A percentile compares a stretch with the other conserved stretches of the same genome.
Conservation (phyloP, 2,113 vertebrate species). For the Condylura cristata region DNA sequence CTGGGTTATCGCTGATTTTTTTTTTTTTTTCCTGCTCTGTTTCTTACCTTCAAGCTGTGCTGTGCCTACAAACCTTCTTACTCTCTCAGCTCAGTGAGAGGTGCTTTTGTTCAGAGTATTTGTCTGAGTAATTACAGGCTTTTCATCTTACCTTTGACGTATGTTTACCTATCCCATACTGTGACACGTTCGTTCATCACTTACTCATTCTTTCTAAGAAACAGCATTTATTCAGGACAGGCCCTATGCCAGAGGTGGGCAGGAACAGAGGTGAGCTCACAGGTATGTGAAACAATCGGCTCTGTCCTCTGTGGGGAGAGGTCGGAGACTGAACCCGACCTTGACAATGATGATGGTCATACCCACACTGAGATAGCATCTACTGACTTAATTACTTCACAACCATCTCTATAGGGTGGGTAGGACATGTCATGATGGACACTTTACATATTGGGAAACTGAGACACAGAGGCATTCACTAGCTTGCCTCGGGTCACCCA, state of each 20-base stretch:
- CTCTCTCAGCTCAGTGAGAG: background rate
- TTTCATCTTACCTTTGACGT: slow-evolving; percentile 14
- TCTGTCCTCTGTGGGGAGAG: background rate
- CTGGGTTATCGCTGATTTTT: too few relatives aligned
- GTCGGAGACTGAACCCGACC: background rate
- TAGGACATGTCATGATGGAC: background rate
- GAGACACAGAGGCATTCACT: background rate
- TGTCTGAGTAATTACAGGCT: slow-evolving; percentile 8
- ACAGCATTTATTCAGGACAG: background rate
- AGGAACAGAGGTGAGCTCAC: background rate
- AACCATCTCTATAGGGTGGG: background rate
- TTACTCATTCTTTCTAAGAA: slow-evolving; percentile 16
- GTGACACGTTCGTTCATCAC: background rate
- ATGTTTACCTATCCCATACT: background rate
- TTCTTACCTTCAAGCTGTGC: background rate
- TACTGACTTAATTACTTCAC: too few relatives aligned
- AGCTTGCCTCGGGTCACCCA: background rate
- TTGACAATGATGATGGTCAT: background rate
- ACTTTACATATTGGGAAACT: background rate
- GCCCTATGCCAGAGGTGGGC: background rate
- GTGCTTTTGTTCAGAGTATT: background rate
- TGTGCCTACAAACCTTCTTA: background rate
- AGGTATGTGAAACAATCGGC: background rate
- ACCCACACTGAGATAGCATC: rapidly evolving
- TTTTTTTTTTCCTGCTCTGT: rapidly evolving